Evolutionary conservation across 2,797 vertebrate genomes (phyloP), one percentile per base, ranked within the genome.

Genomic region (Notolabrus celidotus): DNA sequence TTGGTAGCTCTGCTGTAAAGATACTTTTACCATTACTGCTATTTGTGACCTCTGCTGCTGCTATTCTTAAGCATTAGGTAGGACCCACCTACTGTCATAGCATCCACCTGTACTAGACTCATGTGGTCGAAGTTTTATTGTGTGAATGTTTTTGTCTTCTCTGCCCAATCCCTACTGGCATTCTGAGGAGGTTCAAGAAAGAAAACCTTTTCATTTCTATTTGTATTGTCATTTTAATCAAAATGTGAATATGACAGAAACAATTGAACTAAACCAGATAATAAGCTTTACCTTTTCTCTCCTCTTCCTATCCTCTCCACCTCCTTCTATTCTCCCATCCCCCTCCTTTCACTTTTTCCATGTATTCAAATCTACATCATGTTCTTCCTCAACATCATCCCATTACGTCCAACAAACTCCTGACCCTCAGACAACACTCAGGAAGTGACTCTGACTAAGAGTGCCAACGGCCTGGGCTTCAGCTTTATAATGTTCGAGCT

Each of bases 391-490:
- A 23, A 66, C 31, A 4, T 45, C n/a, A 19, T 56, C 33, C 41
- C 45, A 10, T 59, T 19, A 17, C 29, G 3, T 2, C 19, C 27
- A n/a, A 5, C 52, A 16, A 19, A 36, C 36, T 55, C 17, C 19
- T 41, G 56, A 49, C 43, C 38, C 20, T 38, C 86, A 98, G 96
- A 93, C 51, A 95, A 93, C 69, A 95, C 73, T 15, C 93, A 95
- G 77, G 93, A 96, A 80, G 95, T 97, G 79, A 96, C 82, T 41
- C 80, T 97, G 80, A 95, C 67, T 51, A 97, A 96, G 88, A 95
- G 92, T 27, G 80, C 85, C 59, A 91, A 78, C 5, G 95, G 96
- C 6, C 91, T 97, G 3, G 96, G 96, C 56, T 97, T 98, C 83
- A 97, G 95, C 65, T 97, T 97, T 59, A 79, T 97, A 45, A 92